phyloP scores from a whole-genome alignment of 2,888 invertebrate genomes.

The Acanthosepion esculentum region DNA sequence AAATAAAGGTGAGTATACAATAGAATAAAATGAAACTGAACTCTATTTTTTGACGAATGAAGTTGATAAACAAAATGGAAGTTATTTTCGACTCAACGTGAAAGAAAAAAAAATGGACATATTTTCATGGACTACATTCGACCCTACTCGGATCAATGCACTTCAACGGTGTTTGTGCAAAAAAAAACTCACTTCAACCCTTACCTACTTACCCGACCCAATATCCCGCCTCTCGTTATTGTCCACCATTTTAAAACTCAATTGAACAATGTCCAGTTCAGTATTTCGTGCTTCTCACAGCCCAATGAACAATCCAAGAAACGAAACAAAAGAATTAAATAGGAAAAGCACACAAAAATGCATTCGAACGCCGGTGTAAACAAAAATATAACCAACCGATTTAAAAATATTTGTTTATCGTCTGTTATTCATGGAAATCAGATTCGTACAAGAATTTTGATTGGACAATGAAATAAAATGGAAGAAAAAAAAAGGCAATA shows the following conservation, averaged over 20 bases:
- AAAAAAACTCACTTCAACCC: too few relatives aligned
- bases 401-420: slow-evolving; percentile 14
- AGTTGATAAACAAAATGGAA: too few relatives aligned
- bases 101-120: too few relatives aligned
- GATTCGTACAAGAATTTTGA: not conserved
- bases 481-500: not conserved
- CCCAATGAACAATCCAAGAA: not conserved
- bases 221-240: not conserved
- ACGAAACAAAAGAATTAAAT: not conserved
- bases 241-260: not conserved
- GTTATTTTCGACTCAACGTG: too few relatives aligned
- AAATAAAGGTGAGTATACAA: too few relatives aligned
- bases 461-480: not conserved
- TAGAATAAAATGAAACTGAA: too few relatives aligned
- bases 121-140: too few relatives aligned
- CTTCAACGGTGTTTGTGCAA: not conserved
- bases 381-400: not conserved
- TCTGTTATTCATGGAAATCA: not conserved
- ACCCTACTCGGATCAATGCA: not conserved
- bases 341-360: not conserved
- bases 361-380: not conserved
- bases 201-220: not conserved
- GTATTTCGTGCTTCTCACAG: not conserved
- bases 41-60: too few relatives aligned
- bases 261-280: not conserved